Base-by-base conservation (phyloP, 2,888 invertebrate genomes). In the Smittia sp. region DNA sequence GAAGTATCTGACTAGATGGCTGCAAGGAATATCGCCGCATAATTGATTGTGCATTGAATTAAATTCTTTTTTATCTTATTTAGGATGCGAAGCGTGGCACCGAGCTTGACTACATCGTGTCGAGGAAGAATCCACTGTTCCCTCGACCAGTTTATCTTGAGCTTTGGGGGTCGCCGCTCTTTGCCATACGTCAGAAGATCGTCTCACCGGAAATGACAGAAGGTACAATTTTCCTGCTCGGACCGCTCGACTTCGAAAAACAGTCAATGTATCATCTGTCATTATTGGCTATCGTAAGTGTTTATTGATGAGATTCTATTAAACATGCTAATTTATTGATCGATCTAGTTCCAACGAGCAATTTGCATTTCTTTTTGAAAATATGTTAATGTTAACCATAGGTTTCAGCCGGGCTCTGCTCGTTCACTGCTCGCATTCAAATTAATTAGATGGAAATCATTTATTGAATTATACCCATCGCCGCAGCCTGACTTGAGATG, bases 221-320 rank as follows among this genome's bases (percentile, higher is more conserved):
- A 79, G 93, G 92, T 62, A 89, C 90, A 1, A 88, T 94, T 78
- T 88, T 90, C 77, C 83, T 94, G 58, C 85, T 90, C 74, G 90
- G 90, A 70, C 88, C 90, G 76, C 83, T 96, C 78, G 95, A 96
- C 83, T 96, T 94, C 79, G 96, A 96, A 80, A 91, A 88, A 70
- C 91, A 91, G 81, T 92, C 93, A 70, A 91, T 94, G 86, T 93
- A 94, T 82, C 91, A 91, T 78, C 84, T 95, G 76, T 91, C 90
- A n/a, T 86, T 95, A 77, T 87, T 93, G 76, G 94, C 94, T 18
- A 90, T 93, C 86, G 95, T 95, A 87, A 87, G 90, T 85, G 11
- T 6, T 24, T 65, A 72, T 67, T 54, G 32, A 74, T 65, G 46
- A 72, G 32, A 74, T 70, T 41, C 70, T 15, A 38, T 32, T 41